Evolutionary conservation across 2,797 vertebrate genomes (phyloP), one percentile per base, ranked within the genome.

Genomic region (Emys orbicularis): DNA sequence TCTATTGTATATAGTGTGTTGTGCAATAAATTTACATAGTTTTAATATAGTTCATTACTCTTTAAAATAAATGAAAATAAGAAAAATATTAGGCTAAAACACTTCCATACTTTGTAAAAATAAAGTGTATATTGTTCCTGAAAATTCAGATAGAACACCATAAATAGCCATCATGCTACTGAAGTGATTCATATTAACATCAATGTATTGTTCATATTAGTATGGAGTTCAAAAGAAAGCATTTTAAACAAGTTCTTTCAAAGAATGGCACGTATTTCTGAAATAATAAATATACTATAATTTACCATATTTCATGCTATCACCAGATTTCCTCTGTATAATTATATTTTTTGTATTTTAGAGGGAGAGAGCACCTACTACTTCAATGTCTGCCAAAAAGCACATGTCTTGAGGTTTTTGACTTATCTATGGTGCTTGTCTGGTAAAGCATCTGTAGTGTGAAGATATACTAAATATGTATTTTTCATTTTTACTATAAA

Each of bases 361-460:
- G 16, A n/a, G 18, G 37, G 19, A 72, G 10, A 41, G n/a, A 23
- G n/a, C n/a, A 23, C n/a, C 9, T 41, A 23, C n/a, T 12, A 0
- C 3, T 88, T 92, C 77, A 53, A 81, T 83, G 3, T 5, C 53
- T 91, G 6, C 2, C 25, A 34, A 83, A 93, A 79, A 0, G 12
- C 88, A 92, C 88, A 76, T 72, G 23, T 25, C 4, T 13, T 84
- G 81, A 89, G 16, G 50, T 89, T 88, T 93, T 92, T 88, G 53
- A 53, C 49, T 92, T 61, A 85, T 81, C 61, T 37, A 1, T 41
- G 11, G 6, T 65, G 94, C 50, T 81, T 76, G 2, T 72, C 57
- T 93, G 31, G 86, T 34, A 47, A 3, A 47, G 8, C 1, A 34
- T 84, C 21, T 79, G 19, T 18, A 50, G 19, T 57, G 81, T 53